These are phyloP conservation scores for Watsonalla binaria DNA, from an alignment of 2,888 invertebrate genomes.

Conservation along the genomic window DNA sequence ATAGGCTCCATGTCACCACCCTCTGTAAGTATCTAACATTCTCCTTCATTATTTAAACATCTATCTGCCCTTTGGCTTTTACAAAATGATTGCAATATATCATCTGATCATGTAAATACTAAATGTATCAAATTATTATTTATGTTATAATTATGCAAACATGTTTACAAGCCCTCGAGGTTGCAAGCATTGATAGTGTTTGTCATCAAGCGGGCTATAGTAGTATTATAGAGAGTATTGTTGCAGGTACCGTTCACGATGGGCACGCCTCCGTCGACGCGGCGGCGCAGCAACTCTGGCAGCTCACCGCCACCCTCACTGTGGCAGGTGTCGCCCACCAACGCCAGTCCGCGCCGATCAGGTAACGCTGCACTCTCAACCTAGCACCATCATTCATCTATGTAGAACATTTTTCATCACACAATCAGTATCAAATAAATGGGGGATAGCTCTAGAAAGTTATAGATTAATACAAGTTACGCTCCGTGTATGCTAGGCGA, in stretches of 20 bases:
- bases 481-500: too few relatives aligned
- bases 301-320: slow-evolving; percentile 86
- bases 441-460: too few relatives aligned
- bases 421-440: too few relatives aligned
- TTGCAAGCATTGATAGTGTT: too few relatives aligned
- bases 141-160: too few relatives aligned
- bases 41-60: slow-evolving; percentile 7
- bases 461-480: too few relatives aligned
- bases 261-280: slow-evolving; percentile 89
- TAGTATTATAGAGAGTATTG: not conserved
- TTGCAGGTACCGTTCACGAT: slow-evolving; percentile 87
- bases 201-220: not conserved
- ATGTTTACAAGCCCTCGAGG: too few relatives aligned
- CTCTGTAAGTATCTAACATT: slow-evolving; percentile 77
- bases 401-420: too few relatives aligned
- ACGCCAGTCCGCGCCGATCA: slow-evolving; percentile 85
- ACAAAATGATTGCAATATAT: not conserved
- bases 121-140: too few relatives aligned
- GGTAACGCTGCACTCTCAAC: slow-evolving; percentile 40
- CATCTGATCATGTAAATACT: too few relatives aligned
- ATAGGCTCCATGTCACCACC: slow-evolving; percentile 96
- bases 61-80: not conserved
- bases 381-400: too few relatives aligned
- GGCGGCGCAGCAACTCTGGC: slow-evolving; percentile 82
- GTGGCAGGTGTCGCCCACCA: slow-evolving; percentile 91